phyloP scores from a whole-genome alignment of 2,888 invertebrate species.

The Zaprionus bogoriensis region DNA sequence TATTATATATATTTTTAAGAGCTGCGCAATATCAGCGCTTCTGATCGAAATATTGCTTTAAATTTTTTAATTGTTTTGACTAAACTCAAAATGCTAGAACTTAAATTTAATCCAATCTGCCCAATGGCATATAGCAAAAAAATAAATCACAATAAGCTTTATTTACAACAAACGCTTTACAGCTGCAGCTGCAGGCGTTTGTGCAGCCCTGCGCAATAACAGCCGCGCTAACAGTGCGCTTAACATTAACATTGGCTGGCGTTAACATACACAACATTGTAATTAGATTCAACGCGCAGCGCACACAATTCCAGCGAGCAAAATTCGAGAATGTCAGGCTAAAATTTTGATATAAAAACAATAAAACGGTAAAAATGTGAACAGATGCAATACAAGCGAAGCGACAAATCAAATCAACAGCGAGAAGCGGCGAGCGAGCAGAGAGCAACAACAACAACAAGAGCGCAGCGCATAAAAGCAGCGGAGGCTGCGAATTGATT shows the following conservation, averaged over 20 bases:
- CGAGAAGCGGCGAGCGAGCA: background rate
- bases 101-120: too few species aligned
- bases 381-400: background rate
- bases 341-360: background rate
- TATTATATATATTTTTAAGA: too few species aligned
- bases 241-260: conserved; percentile 1
- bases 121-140: too few species aligned
- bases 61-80: too few species aligned
- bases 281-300: conserved; percentile 11
- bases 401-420: conserved; percentile 1
- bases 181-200: background rate
- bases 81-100: too few species aligned
- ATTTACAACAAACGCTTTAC: background rate
- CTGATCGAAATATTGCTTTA: too few species aligned
- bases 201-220: conserved; percentile 30
- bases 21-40: too few species aligned
- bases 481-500: conserved; percentile 9
- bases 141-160: background rate
- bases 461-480: background rate
- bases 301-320: conserved; percentile 3
- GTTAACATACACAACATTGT: conserved; percentile 12
- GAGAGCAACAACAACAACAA: background rate
- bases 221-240: conserved; percentile 4
- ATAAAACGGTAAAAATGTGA: background rate
- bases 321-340: conserved; percentile 10